Base-by-base conservation (phyloP, 2,888 invertebrate species). In the Pollenia labialis region DNA sequence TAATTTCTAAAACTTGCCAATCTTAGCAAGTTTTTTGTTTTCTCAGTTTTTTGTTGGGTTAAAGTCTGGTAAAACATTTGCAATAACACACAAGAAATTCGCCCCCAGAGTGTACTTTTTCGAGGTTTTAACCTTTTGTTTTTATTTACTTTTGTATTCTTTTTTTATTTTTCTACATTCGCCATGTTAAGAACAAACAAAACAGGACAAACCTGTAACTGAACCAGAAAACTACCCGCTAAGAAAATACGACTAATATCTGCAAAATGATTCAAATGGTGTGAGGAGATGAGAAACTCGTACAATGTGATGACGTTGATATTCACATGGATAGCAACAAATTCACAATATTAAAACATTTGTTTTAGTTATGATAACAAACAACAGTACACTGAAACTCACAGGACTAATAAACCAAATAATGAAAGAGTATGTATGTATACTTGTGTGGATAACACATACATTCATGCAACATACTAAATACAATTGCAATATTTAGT, bases 61-160 rank as follows among this genome's bases (percentile, higher is more conserved):
- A 64, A 74, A 69, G 44, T 69, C 81, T 81, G 66, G 42, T 74
- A 62, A 81, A 87, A 90, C 89, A 89, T 88, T 90, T 88, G 90
- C 89, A 89, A 89, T 90, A 89, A 88, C 88, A 88, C 79, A 88
- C 85, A 90, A 77, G 77, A 81, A 85, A 90, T 89, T 89, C 85
- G 89, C 89, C 90, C 90, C 90, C 82, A 72, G 90, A 89, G 90
- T 89, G 88, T 89, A 89, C 88, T 90, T 89, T 89, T 89, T 79
- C 88, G 89, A 88, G 89, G 90, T 90, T 82, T 76, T 88, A 90
- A 90, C 89, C 89, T 90, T 88, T 89, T 87, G 88, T 72, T 85
- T 64, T 75, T 82, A 1, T 81, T 76, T 58, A 50, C 18, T 68
- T 23, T 75, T 58, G 44, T 71, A 14, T 60, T 4, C 62, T 62